Percentiles rank a stretch among this genome's conserved stretches.
Conservation (phyloP, 64 coral and sea anemone genomes). For the Porites australiensis region DNA sequence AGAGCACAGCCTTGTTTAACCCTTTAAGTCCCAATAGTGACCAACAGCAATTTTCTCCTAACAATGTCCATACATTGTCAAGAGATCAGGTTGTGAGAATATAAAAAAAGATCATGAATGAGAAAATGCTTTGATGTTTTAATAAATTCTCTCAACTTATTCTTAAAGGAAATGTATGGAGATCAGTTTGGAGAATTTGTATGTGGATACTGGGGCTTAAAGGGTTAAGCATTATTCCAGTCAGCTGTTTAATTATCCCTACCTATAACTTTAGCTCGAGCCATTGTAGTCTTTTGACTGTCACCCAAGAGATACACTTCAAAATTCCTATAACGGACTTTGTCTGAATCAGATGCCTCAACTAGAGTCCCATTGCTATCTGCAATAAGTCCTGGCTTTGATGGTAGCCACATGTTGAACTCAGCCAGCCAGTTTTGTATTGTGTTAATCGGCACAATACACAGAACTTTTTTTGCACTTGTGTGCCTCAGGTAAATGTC, state of each 20-base stretch:
- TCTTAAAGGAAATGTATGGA: no score
- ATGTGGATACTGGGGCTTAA: no score
- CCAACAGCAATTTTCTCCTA: no score
- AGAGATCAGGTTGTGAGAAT: no score
- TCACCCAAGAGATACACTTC: constrained; percentile 74
- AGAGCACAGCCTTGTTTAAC: no score
- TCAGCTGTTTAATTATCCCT: neutral
- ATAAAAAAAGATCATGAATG: no score
- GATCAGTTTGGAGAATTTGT: no score
- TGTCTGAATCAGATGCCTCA: neutral
- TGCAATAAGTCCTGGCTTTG: constrained; percentile 12
- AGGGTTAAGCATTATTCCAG: no score
- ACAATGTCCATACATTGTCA: no score
- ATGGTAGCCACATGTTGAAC: constrained; percentile 94
- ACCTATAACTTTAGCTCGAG: constrained; percentile 89
- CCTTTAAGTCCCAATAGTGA: no score
- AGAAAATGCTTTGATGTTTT: no score
- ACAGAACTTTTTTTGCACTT: constrained; percentile 81
- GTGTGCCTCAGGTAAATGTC: constrained; percentile 89
- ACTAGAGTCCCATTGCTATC: constrained; percentile 33
- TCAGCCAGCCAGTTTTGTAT: constrained; percentile 97
- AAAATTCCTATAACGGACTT: constrained; percentile 72
- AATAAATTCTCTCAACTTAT: no score
- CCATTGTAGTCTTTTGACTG: constrained; percentile 73
- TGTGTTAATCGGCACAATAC: constrained; percentile 97